Conservation (phyloP, 1,140 invertebrate species). For the Cherax quadricarinatus region DNA sequence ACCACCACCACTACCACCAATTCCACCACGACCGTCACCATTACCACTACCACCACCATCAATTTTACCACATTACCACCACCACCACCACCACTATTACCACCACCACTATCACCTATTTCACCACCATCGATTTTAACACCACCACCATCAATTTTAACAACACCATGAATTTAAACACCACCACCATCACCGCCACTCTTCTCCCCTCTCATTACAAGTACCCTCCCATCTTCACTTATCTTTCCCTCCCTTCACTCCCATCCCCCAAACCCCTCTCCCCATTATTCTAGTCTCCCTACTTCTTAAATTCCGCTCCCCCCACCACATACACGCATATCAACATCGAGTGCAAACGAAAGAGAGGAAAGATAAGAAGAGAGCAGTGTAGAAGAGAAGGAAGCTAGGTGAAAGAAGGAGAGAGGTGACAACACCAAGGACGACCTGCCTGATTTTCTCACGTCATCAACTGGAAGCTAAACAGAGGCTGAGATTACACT, state of each 20-base stretch:
- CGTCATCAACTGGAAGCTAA: slow-evolving; percentile 12
- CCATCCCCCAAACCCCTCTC: too few species aligned
- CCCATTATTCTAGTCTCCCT: too few species aligned
- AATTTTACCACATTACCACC: neutral
- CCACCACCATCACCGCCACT: too few species aligned
- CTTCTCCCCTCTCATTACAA: too few species aligned
- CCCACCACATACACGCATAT: too few species aligned
- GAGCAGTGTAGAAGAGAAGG: neutral
- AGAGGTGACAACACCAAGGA: neutral
- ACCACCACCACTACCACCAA: neutral
- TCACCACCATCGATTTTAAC: too few species aligned
- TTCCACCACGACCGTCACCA: neutral
- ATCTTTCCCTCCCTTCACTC: too few species aligned
- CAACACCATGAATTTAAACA: too few species aligned
- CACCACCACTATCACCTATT: neutral
- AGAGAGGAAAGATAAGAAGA: neutral
- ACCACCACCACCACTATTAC: neutral
- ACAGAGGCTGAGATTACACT: neutral
- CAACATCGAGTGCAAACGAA: neutral
- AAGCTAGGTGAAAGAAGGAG: neutral
- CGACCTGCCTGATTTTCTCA: neutral
- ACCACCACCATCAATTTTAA: too few species aligned
- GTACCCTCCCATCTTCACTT: too few species aligned
- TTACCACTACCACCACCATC: neutral
- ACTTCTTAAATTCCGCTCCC: too few species aligned